These are phyloP conservation scores for Melitaea athalia DNA, from an alignment of 2,888 invertebrate species.

Conservation along the genomic window DNA sequence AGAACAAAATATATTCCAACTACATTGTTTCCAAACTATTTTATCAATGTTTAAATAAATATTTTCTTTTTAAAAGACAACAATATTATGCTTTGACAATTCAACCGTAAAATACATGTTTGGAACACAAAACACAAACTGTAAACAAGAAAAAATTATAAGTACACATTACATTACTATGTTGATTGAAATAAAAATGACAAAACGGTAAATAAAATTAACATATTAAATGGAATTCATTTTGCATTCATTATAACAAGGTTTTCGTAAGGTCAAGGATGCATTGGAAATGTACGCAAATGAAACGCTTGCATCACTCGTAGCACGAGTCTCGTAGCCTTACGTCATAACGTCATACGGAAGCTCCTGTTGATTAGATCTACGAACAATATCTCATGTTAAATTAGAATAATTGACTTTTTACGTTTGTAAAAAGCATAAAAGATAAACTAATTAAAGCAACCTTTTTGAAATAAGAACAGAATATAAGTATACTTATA, in stretches of 20 bases:
- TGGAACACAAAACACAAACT: not conserved
- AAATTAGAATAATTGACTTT: not conserved
- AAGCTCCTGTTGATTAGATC: not conserved
- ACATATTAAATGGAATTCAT: conserved; percentile 8
- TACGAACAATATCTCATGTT: not conserved
- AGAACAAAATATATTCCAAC: too few relatives aligned
- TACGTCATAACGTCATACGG: not conserved
- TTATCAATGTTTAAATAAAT: too few relatives aligned
- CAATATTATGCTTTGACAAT: too few relatives aligned
- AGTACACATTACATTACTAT: too few relatives aligned
- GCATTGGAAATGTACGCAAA: conserved; percentile 18
- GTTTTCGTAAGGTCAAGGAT: conserved; percentile 17
- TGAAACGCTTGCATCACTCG: conserved; percentile 15
- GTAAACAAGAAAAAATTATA: not conserved
- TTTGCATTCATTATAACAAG: conserved; percentile 1
- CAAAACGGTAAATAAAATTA: conserved; percentile 1
- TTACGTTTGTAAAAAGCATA: not conserved
- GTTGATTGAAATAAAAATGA: not conserved
- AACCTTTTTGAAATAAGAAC: too few relatives aligned
- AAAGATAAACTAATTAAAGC: too few relatives aligned
- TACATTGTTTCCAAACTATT: too few relatives aligned
- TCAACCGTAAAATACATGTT: not conserved
- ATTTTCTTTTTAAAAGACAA: too few relatives aligned
- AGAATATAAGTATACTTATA: too few relatives aligned
- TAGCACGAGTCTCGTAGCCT: conserved; percentile 1